Evolutionary conservation across 1,140 invertebrate species (phyloP).

Genomic region (Nylanderia fulva): DNA sequence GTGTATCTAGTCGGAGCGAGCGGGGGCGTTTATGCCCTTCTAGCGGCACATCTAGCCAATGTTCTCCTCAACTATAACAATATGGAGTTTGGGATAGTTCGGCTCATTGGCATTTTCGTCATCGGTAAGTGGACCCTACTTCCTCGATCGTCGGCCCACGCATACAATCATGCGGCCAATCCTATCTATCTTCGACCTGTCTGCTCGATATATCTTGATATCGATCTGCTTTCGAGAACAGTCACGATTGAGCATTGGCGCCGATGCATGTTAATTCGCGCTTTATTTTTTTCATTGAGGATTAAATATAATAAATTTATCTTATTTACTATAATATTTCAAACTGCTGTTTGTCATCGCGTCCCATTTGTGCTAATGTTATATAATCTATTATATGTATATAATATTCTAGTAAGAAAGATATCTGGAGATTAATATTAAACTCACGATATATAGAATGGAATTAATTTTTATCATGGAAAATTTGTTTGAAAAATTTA

Average conservation of each 20-base stretch:
- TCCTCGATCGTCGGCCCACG: conserved; percentile 23
- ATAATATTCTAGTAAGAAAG: neutral
- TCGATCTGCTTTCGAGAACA: conserved; percentile 27
- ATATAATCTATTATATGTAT: too few species aligned
- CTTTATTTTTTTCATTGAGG: neutral
- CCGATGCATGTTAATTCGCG: conserved; percentile 18
- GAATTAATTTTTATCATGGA: conserved; percentile 1
- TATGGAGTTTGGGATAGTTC: conserved; percentile 97
- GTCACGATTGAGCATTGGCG: conserved; percentile 35
- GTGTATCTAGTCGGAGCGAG: conserved; percentile 97
- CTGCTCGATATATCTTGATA: conserved; percentile 21
- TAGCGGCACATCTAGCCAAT: conserved; percentile 97
- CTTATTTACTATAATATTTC: too few species aligned
- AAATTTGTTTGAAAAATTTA: conserved; percentile 21
- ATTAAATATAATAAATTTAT: neutral
- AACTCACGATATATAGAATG: neutral
- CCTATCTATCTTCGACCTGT: neutral
- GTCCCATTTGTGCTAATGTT: too few species aligned
- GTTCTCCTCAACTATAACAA: conserved; percentile 98
- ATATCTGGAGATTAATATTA: neutral
- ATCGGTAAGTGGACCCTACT: conserved; percentile 90
- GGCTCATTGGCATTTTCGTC: conserved; percentile 95
- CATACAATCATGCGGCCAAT: conserved; percentile 9
- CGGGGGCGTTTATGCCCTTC: conserved; percentile 96
- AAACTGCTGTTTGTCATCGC: too few species aligned